Base-by-base conservation (phyloP, 2,797 vertebrate genomes). In the Silurus lanzhouensis region DNA sequence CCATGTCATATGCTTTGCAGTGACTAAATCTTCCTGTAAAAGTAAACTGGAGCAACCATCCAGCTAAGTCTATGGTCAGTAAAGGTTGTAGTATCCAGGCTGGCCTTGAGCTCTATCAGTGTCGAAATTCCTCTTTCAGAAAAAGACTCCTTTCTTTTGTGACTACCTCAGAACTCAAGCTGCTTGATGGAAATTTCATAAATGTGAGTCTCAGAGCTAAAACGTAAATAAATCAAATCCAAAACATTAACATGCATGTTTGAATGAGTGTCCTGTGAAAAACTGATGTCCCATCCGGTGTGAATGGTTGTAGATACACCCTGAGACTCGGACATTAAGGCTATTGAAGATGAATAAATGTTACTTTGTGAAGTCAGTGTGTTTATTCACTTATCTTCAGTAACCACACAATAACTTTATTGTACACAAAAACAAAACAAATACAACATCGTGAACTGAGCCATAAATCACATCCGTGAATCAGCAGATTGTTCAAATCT, bases 11-110 rank as follows among this genome's bases (percentile, higher is more conserved):
- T 75, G 48, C 48, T 84, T 61, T 38, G 61, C 83, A 64, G 78
- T 88, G 88, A 91, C 87, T 86, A 48, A 83, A 85, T 87, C 48
- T 91, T 91, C 88, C 89, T 15, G 13, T 88, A 88, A 90, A 90
- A 86, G 90, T 81, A 85, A 77, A 75, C 22, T 58, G 81, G 46
- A 85, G 55, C 48, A 71, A 66, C 64, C 77, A 48, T 20, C 66
- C 57, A 75, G 31, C 48, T 75, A 75, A 25, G 48, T 2, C 22
- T 13, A 75, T 75, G 78, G 78, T 83, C 60, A 77, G 52, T 55
- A 74, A 61, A 61, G 87, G 83, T 90, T 87, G 87, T 77, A 83
- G 58, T 90, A 90, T 90, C 89, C 89, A 84, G 72, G n/a, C 68
- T n/a, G 19, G 76, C 27, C 38, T 17, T 72, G 75, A 68, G 77